Evolutionary conservation across 2,113 vertebrate species (phyloP), one percentile per base, ranked within the genome.

Genomic region (Opisthocomus hoazin): DNA sequence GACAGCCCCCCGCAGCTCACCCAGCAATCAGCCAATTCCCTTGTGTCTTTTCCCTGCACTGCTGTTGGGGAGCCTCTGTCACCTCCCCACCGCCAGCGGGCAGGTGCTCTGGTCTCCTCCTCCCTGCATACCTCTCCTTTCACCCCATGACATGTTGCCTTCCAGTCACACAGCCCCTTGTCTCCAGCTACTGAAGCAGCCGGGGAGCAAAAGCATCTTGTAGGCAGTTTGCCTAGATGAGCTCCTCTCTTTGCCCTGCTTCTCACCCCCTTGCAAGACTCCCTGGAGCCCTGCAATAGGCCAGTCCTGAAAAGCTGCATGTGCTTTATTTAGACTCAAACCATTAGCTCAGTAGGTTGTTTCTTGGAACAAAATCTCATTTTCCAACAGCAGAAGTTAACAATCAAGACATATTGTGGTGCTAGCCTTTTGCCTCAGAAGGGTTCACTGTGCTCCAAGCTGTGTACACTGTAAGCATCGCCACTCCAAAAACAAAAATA

Each of bases 111-210:
- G 15, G 45, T 29, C 56, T 10, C 48, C 53, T 66, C 22, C 22
- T 73, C n/a, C 43, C 36, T 7, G 3, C 36, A 6, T 9, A 30
- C 21, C 13, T 32, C 41, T 37, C 10, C 74, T 39, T 50, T 37
- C 19, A 39, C 3, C 32, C 41, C 29, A 0, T 0, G 24, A 43
- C 37, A 1, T 1, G 0, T 4, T 20, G 12, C 24, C 36, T 61
- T 34, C 18, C 26, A 15, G 43, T 0, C 3, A 4, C 77, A 57
- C 30, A 45, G 46, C 9, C 27, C 24, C 37, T 9, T 11, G 11
- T 3, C 45, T 3, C 14, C 18, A 63, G 50, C 45, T 34, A 17
- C 41, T 24, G 27, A 12, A 27, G 56, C 30, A 39, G 30, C 27
- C 0, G 1, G 18, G 12, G 12, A 81, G 32, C 57, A 70, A 61